phyloP scores from a whole-genome alignment of 1,140 invertebrate species.

The Zeugodacus cucurbitae region DNA sequence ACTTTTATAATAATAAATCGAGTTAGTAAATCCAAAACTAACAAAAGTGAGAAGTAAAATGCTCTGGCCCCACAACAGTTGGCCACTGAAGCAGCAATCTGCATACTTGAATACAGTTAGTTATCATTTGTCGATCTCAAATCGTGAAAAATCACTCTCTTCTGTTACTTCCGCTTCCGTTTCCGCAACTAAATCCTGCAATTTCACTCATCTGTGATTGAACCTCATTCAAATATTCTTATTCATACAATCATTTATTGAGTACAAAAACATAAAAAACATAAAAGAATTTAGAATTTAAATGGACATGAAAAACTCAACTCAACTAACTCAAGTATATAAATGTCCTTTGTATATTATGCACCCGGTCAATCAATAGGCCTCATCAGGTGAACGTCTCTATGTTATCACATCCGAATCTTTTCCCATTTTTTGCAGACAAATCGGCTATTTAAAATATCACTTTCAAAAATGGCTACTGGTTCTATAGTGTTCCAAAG shows the following conservation, averaged over 20 bases:
- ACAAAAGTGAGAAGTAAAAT: too few species aligned
- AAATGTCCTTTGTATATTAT: not conserved
- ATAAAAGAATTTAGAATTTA: not conserved
- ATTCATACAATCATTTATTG: not conserved
- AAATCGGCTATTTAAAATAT: too few species aligned
- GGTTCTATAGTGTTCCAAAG: not conserved
- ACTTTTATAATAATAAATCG: too few species aligned
- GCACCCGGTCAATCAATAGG: not conserved
- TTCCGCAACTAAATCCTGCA: not conserved
- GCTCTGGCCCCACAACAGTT: too few species aligned
- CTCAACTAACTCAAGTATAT: not conserved
- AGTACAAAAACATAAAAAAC: not conserved
- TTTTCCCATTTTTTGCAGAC: not conserved
- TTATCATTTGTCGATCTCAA: not conserved
- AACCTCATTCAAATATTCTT: not conserved
- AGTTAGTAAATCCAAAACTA: too few species aligned
- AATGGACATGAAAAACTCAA: not conserved
- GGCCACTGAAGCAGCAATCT: too few species aligned
- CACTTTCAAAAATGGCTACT: too few species aligned
- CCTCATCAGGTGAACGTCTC: not conserved
- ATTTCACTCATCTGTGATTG: not conserved
- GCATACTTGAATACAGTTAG: too few species aligned
- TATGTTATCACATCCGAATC: not conserved
- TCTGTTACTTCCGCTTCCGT: not conserved
- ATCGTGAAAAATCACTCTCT: too few species aligned